Conservation (phyloP, 2,888 invertebrate species). For the Dinocampus coccinellae region DNA sequence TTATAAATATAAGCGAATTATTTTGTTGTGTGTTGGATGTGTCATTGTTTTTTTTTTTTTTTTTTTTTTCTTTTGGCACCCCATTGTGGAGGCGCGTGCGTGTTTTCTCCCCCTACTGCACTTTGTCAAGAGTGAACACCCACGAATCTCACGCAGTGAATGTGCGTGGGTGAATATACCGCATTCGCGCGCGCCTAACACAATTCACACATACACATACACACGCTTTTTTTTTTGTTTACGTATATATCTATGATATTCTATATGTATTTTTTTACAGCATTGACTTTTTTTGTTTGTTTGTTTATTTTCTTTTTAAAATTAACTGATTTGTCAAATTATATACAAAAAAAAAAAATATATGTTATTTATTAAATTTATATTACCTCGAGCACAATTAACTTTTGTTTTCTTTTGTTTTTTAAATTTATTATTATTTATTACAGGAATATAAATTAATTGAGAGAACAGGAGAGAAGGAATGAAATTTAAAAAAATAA, state of each 20-base stretch:
- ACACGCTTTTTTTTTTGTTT: not conserved
- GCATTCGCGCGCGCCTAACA: conserved; percentile 23
- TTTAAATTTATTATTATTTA: too few species aligned
- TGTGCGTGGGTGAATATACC: conserved; percentile 29
- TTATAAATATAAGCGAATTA: conserved; percentile 34
- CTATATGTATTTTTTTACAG: too few species aligned
- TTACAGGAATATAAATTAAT: too few species aligned
- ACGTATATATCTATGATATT: too few species aligned
- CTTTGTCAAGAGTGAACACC: conserved; percentile 36
- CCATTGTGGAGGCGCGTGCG: conserved; percentile 34
- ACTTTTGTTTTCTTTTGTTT: too few species aligned
- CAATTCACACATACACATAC: conserved; percentile 5
- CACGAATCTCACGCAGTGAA: conserved; percentile 36
- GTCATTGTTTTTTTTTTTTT: not conserved
- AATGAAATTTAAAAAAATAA: too few species aligned
- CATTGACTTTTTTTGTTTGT: not conserved
- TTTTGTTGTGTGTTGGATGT: conserved; percentile 25
- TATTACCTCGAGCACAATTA: too few species aligned
- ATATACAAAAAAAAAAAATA: not conserved
- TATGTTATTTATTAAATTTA: too few species aligned
- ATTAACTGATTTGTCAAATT: not conserved
- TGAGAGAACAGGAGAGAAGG: too few species aligned
- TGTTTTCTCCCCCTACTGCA: conserved; percentile 19
- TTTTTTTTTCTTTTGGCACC: conserved; percentile 22
- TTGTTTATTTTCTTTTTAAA: too few species aligned